phyloP scores from a whole-genome alignment of 2,888 invertebrate genomes.

The Parnassius orleans region DNA sequence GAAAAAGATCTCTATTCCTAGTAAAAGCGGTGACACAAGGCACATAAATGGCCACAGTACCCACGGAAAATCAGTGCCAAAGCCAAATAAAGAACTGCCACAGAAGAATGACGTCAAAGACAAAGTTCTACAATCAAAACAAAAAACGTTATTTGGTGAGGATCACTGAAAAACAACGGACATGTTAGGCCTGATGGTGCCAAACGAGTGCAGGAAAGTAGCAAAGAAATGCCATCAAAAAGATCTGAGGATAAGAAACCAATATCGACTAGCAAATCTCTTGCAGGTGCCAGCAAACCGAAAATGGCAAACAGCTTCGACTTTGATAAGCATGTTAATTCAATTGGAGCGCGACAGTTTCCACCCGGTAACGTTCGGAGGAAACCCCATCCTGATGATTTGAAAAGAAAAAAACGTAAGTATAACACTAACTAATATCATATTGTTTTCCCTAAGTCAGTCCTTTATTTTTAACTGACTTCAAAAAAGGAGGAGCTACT shows the following conservation, averaged over 20 bases:
- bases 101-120: slow-evolving; percentile 49
- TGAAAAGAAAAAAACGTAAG: slow-evolving; percentile 43
- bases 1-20: slow-evolving; percentile 45
- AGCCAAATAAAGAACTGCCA: slow-evolving; percentile 47
- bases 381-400: slow-evolving; percentile 52
- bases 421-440: not conserved
- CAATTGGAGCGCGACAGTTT: slow-evolving; percentile 65
- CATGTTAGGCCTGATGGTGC: slow-evolving; percentile 40
- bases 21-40: slow-evolving; percentile 51
- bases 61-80: slow-evolving; percentile 58
- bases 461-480: no score
- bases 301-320: slow-evolving; percentile 59
- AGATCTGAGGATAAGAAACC: slow-evolving; percentile 52
- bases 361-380: slow-evolving; percentile 73
- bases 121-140: slow-evolving; percentile 43
- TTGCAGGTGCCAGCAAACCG: slow-evolving; percentile 55
- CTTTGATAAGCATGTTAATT: slow-evolving; percentile 70
- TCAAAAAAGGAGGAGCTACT: no score
- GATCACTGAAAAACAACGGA: slow-evolving; percentile 44
- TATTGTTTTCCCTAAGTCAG: no score
- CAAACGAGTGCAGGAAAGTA: slow-evolving; percentile 44
- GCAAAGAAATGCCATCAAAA: slow-evolving; percentile 42
- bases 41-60: slow-evolving; percentile 54
- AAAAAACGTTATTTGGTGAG: slow-evolving; percentile 39
- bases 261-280: slow-evolving; percentile 37